Base-by-base conservation (phyloP, 2,797 vertebrate species). In the Bufotes viridis region DNA sequence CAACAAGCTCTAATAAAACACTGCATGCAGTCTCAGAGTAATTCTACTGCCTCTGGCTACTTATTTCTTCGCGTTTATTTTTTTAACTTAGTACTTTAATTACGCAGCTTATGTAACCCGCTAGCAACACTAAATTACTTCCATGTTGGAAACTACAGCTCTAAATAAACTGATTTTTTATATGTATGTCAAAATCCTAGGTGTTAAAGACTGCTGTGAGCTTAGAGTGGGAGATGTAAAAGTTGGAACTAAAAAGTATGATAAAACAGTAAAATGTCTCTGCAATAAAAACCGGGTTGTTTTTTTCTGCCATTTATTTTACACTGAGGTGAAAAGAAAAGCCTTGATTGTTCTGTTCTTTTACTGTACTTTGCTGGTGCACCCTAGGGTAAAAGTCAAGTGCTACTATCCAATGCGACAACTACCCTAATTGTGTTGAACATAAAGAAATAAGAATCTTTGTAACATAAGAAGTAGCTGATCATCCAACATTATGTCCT, bases 21-120 rank as follows among this genome's bases (percentile, higher is more conserved):
- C 67, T 20, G 20, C n/a, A 51, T 53, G 69, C 2, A 51, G 14
- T 67, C 63, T 80, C 1, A 49, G 18, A 57, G 63, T 24, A 72
- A 87, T 61, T 49, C 69, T 63, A 22, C 15, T 63, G 86, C 86
- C 67, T 87, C 79, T 81, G 86, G 86, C 55, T 65, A 74, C 10
- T 70, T 80, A n/a, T 53, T 49, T 8, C 22, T 5, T 7, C 15
- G 82, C 75, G 55, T 75, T 24, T 76, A 81, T 74, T 24, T 74
- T 74, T 70, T 74, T 74, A 53, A 87, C 61, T 61, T 60, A 51
- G 55, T 29, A 42, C 29, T 79, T 82, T 82, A 75, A 87, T 87
- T 81, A 87, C 42, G 24, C 2, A 18, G 67, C 53, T 26, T 87
- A 9, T 87, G 55, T 75, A 63, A 81, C 29, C 86, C 58, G 42